Percentiles rank a stretch among this genome's conserved stretches.
phyloP scores from a whole-genome alignment of 2,888 invertebrate genomes.

The Eupithecia tripunctaria region DNA sequence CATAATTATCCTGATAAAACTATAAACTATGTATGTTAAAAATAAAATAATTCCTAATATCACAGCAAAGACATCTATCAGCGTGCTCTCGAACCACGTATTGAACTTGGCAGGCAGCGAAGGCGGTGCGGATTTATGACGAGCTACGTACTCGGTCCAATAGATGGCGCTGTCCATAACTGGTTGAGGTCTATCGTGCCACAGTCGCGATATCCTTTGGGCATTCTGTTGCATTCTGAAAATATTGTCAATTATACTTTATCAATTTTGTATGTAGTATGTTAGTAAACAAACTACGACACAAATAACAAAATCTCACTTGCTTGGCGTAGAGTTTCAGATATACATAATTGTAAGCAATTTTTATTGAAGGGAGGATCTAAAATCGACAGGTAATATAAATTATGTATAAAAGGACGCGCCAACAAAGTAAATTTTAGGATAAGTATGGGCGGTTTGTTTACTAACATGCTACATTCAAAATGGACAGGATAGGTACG shows the following conservation, averaged over 20 bases:
- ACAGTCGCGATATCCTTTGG: conserved; percentile 75
- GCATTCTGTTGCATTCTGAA: conserved; percentile 74
- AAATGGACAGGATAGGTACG: not conserved
- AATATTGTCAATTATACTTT: conserved; percentile 29
- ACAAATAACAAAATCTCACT: no score
- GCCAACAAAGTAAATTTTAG: no score
- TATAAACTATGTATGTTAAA: conserved; percentile 46
- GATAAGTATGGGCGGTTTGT: no score
- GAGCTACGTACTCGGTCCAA: conserved; percentile 86
- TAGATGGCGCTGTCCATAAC: conserved; percentile 86
- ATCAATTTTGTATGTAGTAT: no score
- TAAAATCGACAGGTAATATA: no score
- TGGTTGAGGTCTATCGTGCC: conserved; percentile 82
- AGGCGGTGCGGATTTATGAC: conserved; percentile 68
- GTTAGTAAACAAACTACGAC: no score
- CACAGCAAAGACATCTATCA: conserved; percentile 66
- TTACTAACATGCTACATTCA: no score
- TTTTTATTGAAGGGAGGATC: no score
- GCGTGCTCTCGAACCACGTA: conserved; percentile 59
- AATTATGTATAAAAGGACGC: no score
- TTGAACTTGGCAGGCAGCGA: conserved; percentile 55
- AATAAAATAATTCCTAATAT: conserved; percentile 49
- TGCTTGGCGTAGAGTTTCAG: no score
- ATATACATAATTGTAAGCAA: no score
- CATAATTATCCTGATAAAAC: conserved; percentile 48